Percentiles rank a stretch among this genome's conserved stretches.
phyloP scores from a whole-genome alignment of 2,797 vertebrate species.

The Gallirallus australis region DNA sequence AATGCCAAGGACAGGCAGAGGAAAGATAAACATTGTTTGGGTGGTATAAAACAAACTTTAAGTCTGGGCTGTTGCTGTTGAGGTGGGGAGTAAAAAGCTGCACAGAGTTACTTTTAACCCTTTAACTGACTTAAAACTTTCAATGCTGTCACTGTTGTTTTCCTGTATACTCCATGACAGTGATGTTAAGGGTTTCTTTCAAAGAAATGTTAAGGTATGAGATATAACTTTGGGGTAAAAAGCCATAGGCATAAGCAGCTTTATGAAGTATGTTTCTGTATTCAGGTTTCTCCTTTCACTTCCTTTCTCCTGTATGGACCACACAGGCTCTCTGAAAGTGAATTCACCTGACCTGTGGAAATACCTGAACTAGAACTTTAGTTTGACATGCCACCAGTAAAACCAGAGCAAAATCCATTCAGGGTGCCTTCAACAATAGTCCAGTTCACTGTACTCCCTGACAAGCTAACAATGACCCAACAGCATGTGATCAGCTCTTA shows the following conservation, averaged over 20 bases:
- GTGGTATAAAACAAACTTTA: not conserved
- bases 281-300: not conserved
- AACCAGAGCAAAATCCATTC: conserved; percentile 35
- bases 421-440: conserved; percentile 32
- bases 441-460: conserved; percentile 16
- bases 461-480: conserved; percentile 47
- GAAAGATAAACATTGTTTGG: conserved; percentile 24
- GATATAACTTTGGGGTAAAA: not conserved
- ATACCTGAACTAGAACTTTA: not conserved
- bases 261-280: not conserved
- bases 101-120: not conserved
- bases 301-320: not conserved
- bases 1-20: not conserved
- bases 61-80: not conserved
- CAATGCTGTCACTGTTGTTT: not conserved
- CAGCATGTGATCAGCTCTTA: conserved; percentile 27
- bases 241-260: not conserved
- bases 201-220: not conserved
- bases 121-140: not conserved
- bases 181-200: not conserved
- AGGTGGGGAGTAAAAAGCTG: not conserved
- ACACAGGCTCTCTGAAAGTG: not conserved
- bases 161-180: not conserved
- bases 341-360: not conserved
- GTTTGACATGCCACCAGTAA: not conserved